These are phyloP conservation scores for Chymomyza amoena DNA, from an alignment of 2,888 invertebrate species.

Conservation along the genomic window DNA sequence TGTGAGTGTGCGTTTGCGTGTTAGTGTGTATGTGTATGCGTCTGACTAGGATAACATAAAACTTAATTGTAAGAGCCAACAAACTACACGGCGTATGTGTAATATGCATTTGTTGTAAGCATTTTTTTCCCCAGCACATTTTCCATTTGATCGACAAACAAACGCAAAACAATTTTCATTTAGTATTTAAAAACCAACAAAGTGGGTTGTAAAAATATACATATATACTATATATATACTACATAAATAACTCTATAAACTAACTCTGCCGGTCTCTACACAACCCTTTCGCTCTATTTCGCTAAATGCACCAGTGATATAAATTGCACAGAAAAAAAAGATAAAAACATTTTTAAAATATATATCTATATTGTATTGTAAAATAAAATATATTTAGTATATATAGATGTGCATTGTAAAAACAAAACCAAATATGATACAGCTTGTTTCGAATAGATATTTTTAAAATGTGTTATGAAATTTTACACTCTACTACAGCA, in stretches of 20 bases:
- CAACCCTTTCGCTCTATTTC: not conserved
- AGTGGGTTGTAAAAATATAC: constrained; percentile 38
- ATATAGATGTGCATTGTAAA: constrained; percentile 8
- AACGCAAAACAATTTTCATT: constrained; percentile 31
- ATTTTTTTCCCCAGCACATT: constrained; percentile 5
- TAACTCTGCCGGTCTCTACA: not conserved
- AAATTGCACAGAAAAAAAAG: constrained; percentile 7
- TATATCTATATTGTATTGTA: not conserved
- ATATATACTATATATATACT: not conserved
- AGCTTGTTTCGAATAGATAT: constrained; percentile 30
- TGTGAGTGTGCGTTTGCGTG: constrained; percentile 3
- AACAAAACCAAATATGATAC: constrained; percentile 12
- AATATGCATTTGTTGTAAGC: constrained; percentile 6
- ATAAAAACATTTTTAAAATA: not conserved
- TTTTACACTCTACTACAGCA: constrained; percentile 28
- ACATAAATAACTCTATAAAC: not conserved
- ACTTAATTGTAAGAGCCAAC: not conserved
- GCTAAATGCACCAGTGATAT: constrained; percentile 4
- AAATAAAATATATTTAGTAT: constrained; percentile 9
- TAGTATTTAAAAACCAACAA: constrained; percentile 30
- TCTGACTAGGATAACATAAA: not conserved
- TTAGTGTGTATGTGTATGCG: constrained; percentile 1
- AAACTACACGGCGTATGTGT: not conserved
- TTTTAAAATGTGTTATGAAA: constrained; percentile 34
- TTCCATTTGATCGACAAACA: not conserved